These are phyloP conservation scores for Epinephelus awoara DNA, from an alignment of 2,797 vertebrate genomes.

Conservation along the genomic window DNA sequence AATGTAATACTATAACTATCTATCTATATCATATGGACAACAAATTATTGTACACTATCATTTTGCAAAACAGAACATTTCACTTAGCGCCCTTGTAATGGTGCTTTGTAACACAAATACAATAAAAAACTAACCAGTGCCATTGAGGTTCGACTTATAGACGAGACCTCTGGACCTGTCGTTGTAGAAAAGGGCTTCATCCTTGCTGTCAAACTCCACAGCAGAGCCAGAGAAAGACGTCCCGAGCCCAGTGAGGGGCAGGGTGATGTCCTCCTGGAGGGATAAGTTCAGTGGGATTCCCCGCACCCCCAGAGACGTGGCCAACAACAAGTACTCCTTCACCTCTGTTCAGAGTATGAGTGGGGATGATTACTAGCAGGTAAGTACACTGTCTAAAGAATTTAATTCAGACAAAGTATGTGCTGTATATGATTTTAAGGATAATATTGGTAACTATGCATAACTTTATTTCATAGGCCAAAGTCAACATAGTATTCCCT, in stretches of 20 bases:
- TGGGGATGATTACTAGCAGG: not conserved
- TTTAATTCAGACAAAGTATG: not conserved
- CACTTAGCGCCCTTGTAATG: not conserved
- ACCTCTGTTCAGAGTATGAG: constrained; percentile 74
- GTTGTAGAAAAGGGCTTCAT: constrained; percentile 80
- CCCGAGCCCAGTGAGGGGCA: constrained; percentile 78
- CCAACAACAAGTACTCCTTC: constrained; percentile 82
- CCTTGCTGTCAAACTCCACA: constrained; percentile 80
- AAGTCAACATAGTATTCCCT: too few relatives aligned
- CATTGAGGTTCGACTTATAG: constrained; percentile 82
- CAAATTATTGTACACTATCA: not conserved
- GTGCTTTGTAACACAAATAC: not conserved
- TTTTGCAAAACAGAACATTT: not conserved
- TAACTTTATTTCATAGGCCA: too few relatives aligned
- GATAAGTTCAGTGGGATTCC: constrained; percentile 85
- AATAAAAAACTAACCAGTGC: constrained; percentile 73
- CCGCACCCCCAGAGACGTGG: constrained; percentile 72
- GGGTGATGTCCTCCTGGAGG: constrained; percentile 81
- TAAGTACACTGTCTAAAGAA: not conserved
- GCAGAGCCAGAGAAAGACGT: constrained; percentile 75
- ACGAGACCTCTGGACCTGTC: constrained; percentile 77
- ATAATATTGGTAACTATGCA: too few relatives aligned
- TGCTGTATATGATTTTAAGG: not conserved
- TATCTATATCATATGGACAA: not conserved
- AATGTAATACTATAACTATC: not conserved